These are phyloP conservation scores for Bimastos eiseni DNA, from an alignment of 2,888 invertebrate species.

Conservation along the genomic window DNA sequence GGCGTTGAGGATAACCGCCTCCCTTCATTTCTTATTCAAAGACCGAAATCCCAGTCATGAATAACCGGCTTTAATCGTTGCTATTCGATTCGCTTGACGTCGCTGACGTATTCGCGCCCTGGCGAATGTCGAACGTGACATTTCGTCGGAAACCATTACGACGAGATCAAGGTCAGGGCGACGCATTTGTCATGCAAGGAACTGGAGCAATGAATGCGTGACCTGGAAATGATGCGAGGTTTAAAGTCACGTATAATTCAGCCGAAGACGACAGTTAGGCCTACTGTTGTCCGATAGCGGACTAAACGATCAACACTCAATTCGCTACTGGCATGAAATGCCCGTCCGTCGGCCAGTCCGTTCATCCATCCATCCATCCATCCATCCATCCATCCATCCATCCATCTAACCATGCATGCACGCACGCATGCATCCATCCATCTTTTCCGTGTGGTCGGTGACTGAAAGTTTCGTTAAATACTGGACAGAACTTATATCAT, in stretches of 20 bases:
- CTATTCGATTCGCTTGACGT: background rate
- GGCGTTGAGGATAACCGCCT: background rate
- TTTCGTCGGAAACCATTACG: background rate
- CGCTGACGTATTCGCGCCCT: background rate
- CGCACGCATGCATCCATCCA: too few relatives aligned
- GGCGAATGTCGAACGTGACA: background rate
- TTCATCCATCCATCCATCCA: too few relatives aligned
- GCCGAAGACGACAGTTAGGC: background rate
- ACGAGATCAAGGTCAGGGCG: background rate
- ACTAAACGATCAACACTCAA: background rate
- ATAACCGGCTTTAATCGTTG: background rate
- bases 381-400: too few relatives aligned
- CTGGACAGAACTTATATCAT: too few relatives aligned
- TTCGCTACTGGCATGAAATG: background rate
- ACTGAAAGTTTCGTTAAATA: too few relatives aligned
- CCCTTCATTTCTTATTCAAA: slow-evolving; percentile 3
- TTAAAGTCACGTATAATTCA: background rate
- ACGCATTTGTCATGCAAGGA: background rate
- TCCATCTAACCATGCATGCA: too few relatives aligned
- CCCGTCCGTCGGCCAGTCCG: too few relatives aligned
- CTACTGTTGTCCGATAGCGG: too few relatives aligned
- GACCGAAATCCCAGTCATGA: background rate
- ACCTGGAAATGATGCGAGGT: background rate
- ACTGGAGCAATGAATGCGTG: background rate
- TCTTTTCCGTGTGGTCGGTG: too few relatives aligned